Evolutionary conservation across 2,888 invertebrate genomes (phyloP).

Genomic region (Halictus quadricinctus): DNA sequence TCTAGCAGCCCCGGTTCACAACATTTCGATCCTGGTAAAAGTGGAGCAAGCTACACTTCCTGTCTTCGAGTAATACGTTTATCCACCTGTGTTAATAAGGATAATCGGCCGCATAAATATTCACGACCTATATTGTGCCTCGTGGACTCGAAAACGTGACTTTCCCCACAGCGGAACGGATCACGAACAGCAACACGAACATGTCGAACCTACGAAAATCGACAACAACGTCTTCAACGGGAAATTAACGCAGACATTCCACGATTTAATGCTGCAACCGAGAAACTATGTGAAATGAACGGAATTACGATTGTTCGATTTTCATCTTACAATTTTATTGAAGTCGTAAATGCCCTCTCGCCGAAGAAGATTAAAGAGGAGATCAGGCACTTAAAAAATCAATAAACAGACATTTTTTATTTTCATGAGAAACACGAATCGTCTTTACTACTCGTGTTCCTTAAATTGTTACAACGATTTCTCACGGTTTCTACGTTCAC

Average conservation of each 20-base stretch:
- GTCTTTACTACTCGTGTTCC: no score
- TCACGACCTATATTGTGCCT: conserved; percentile 27
- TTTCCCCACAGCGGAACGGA: conserved; percentile 12
- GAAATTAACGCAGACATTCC: neutral
- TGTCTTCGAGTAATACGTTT: neutral
- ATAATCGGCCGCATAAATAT: conserved; percentile 40
- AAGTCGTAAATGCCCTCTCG: no score
- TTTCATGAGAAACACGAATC: no score
- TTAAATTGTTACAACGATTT: no score
- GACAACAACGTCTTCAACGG: neutral
- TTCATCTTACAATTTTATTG: no score
- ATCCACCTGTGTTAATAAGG: conserved; percentile 11
- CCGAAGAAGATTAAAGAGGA: no score
- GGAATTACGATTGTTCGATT: no score
- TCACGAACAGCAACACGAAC: neutral
- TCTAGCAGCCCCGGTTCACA: neutral
- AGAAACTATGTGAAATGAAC: neutral
- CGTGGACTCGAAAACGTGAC: conserved; percentile 24
- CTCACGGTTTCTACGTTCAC: no score
- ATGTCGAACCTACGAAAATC: neutral
- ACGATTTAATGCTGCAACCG: neutral
- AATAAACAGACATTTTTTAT: no score
- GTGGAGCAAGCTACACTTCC: conserved; percentile 12
- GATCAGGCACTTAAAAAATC: no score
- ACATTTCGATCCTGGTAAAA: neutral